Percentiles rank a stretch among this genome's conserved stretches.
Conservation (phyloP, 2,888 invertebrate species). For the Diaperis boleti region DNA sequence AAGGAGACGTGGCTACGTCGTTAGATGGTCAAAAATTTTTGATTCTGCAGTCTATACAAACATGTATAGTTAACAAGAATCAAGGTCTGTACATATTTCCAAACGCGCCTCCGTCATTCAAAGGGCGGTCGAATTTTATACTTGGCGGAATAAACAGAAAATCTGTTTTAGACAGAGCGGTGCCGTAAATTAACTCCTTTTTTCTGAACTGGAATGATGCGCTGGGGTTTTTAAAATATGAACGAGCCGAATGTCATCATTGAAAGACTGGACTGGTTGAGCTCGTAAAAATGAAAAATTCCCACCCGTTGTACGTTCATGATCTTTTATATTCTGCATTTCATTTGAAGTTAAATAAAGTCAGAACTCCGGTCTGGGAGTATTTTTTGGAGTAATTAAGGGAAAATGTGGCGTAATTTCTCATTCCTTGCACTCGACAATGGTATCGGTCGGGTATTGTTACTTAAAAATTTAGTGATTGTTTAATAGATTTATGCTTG, state of each 20-base stretch:
- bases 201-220: slow-evolving; percentile 49
- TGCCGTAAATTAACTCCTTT: slow-evolving; percentile 60
- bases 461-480: slow-evolving; percentile 13
- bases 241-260: slow-evolving; percentile 53
- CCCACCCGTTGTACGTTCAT: slow-evolving; percentile 16
- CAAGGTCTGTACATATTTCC: neutral
- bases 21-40: too few relatives aligned
- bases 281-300: slow-evolving; percentile 45
- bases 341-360: slow-evolving; percentile 23
- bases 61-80: neutral
- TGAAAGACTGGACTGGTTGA: slow-evolving; percentile 51
- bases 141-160: slow-evolving; percentile 53
- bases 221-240: slow-evolving; percentile 57
- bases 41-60: too few relatives aligned
- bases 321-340: slow-evolving; percentile 16
- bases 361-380: slow-evolving; percentile 21
- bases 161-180: slow-evolving; percentile 59
- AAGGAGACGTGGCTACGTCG: too few relatives aligned
- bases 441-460: slow-evolving; percentile 26
- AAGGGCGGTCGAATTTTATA: slow-evolving; percentile 28
- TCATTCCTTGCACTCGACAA: slow-evolving; percentile 45
- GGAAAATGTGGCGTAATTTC: slow-evolving; percentile 48
- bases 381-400: slow-evolving; percentile 51
- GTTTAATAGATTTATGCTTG: too few relatives aligned
- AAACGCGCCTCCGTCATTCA: neutral